These are phyloP conservation scores for Amblyjoppa proteus DNA, from an alignment of 2,888 invertebrate species.

Conservation along the genomic window DNA sequence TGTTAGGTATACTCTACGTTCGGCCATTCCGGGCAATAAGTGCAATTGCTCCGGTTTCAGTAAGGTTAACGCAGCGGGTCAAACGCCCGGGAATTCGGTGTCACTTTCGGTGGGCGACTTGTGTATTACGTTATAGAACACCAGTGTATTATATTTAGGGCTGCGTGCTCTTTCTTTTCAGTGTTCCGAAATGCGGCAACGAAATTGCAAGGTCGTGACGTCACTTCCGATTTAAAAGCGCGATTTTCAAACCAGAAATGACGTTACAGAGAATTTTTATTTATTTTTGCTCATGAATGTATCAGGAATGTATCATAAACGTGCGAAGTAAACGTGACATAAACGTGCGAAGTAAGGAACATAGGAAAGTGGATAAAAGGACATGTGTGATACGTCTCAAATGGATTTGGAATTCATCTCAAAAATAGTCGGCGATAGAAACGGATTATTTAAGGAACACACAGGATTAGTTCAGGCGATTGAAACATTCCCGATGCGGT, in stretches of 20 bases:
- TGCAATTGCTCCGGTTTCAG: conserved; percentile 83
- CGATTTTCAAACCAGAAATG: neutral
- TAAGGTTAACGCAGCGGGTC: conserved; percentile 83
- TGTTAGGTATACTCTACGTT: conserved; percentile 17
- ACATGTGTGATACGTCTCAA: too few relatives aligned
- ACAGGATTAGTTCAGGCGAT: neutral
- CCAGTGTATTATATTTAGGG: conserved; percentile 2
- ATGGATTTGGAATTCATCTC: too few relatives aligned
- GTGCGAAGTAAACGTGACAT: too few relatives aligned
- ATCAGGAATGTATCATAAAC: too few relatives aligned
- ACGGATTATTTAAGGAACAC: too few relatives aligned
- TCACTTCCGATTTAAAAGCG: neutral
- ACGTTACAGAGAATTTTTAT: neutral
- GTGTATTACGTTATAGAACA: conserved; percentile 14
- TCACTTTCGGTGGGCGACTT: conserved; percentile 77
- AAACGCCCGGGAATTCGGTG: conserved; percentile 83
- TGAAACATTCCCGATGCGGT: neutral
- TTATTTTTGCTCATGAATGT: too few relatives aligned
- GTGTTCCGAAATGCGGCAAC: neutral
- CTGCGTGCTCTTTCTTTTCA: neutral
- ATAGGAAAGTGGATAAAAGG: too few relatives aligned
- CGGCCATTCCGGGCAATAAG: conserved; percentile 76
- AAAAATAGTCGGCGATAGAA: too few relatives aligned
- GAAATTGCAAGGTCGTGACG: neutral
- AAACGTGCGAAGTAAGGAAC: too few relatives aligned